Conservation (phyloP, 2,113 vertebrate species). For the Rhadina sibilatrix region DNA sequence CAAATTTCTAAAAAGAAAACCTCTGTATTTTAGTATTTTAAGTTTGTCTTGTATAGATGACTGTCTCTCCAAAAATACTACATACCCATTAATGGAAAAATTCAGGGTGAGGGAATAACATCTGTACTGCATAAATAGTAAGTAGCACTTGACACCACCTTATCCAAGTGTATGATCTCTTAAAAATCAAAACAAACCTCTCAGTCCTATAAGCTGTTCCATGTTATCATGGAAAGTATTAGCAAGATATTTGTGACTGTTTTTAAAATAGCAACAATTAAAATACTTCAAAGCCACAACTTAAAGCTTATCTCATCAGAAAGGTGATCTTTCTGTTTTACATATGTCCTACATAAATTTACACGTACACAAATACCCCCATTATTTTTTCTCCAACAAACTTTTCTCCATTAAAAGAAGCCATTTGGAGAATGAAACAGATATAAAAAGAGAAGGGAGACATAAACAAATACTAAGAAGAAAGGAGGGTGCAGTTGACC, state of each 20-base stretch:
- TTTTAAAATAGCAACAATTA: constrained; percentile 17
- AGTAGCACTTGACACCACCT: constrained; percentile 31
- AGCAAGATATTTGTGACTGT: neutral
- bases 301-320: neutral
- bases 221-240: constrained; percentile 53
- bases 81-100: constrained; percentile 68
- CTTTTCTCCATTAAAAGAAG: neutral
- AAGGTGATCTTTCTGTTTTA: neutral
- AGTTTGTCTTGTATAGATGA: constrained; percentile 43
- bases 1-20: constrained; percentile 53
- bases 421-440: neutral
- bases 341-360: neutral
- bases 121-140: constrained; percentile 45
- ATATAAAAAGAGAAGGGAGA: neutral
- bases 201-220: constrained; percentile 8
- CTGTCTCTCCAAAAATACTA: constrained; percentile 44
- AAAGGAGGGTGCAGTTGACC: neutral
- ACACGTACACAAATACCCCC: neutral
- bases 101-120: constrained; percentile 38
- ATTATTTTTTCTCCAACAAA: neutral
- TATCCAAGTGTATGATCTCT: constrained; percentile 29
- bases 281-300: neutral
- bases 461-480: neutral
- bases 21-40: constrained; percentile 60
- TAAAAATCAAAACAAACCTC: constrained; percentile 7